Base-by-base conservation (phyloP, 30 jellyfish, hydroid and myxozoan species). In the Aurelia sp. region DNA sequence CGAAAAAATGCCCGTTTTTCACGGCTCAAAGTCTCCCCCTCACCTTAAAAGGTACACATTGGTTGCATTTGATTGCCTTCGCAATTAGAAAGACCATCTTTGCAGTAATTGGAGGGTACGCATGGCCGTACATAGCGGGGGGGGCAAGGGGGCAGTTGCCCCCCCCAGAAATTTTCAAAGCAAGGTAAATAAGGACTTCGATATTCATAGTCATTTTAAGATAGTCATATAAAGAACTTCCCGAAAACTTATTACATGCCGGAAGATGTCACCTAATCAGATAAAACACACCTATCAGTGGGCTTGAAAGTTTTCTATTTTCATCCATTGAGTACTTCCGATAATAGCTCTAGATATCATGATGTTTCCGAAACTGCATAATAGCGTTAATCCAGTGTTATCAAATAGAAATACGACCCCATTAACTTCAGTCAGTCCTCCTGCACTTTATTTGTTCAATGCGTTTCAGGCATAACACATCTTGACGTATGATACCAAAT, bases 351-450 rank as follows among this genome's bases (percentile, higher is more conserved):
- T 37, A 73, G 68, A 53, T 73, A 73, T 73, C 71, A 53, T 21
- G 76, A 73, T 73, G 71, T 73, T 73, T 73, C 84, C 84, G 84
- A 73, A 73, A 73, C 84, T 73, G 84, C 84, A 73, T 73, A 73
- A 73, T 73, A 73, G 53, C 44, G 84, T 67, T 67, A 67, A 67
- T 18, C 41, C 50, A 27, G 33, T 27, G 33, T 27, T 27, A 27
- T 1, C 33, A 27, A 27, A 27, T 27, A 27, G 33, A 27, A 27
- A 27, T 27, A 27, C 33, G 33, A 27, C 33, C 33, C 33, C 33
- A 27, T 27, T 27, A 27, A 27, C 33, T 27, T 27, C 33, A 27
- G 33, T 27, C 33, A 27, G 33, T 27, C 33, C 33, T 27, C 33
- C 33, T 27, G 33, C 33, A 27, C 33, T 27, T 27, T 27, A 27